phyloP scores from a whole-genome alignment of 2,113 vertebrate genomes.

The Gopherus evgoodei region DNA sequence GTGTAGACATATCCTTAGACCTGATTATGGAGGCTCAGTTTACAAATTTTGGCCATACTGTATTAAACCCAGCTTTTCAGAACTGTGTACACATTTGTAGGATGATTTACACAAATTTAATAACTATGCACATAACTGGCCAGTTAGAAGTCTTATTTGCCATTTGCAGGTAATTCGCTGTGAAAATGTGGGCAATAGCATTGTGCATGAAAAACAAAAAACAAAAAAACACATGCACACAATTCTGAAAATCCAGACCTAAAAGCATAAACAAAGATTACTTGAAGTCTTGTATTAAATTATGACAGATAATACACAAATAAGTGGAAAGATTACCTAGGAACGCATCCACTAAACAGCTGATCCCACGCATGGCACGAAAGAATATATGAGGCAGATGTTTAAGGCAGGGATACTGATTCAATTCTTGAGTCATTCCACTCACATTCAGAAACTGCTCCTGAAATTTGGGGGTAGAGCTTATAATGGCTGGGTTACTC shows the following conservation, averaged over 20 bases:
- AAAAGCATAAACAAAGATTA: neutral
- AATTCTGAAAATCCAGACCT: neutral
- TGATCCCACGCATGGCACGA: constrained; percentile 96
- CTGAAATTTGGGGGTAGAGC: constrained; percentile 98
- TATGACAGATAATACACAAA: neutral
- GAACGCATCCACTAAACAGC: constrained; percentile 96
- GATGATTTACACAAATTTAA: neutral
- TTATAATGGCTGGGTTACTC: constrained; percentile 95
- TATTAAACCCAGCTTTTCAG: neutral
- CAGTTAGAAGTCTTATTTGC: neutral
- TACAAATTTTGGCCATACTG: neutral
- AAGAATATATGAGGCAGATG: constrained; percentile 98
- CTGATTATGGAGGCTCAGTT: neutral
- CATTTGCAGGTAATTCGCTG: neutral
- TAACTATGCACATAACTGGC: neutral
- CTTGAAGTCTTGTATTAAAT: neutral
- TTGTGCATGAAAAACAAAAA: neutral
- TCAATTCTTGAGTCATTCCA: constrained; percentile 92
- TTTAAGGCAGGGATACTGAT: constrained; percentile 95
- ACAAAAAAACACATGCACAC: neutral
- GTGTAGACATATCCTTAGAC: neutral
- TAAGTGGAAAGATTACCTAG: constrained; percentile 85
- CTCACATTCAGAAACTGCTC: constrained; percentile 95
- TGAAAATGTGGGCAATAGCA: neutral
- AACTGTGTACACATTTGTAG: neutral